Conservation (phyloP, 2,888 invertebrate species). For the Pharmacophagus antenor region DNA sequence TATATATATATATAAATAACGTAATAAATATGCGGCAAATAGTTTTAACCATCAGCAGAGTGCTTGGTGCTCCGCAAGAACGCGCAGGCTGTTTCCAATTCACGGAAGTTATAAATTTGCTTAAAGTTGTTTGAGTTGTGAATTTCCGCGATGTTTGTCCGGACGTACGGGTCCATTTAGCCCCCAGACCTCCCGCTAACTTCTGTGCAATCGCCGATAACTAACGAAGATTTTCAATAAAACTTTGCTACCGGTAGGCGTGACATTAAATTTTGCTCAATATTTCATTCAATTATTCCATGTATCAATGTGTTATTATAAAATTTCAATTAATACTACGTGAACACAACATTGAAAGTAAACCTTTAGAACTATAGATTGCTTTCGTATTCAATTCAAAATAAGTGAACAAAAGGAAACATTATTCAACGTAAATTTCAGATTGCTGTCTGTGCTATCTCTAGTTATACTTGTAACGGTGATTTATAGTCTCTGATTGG, state of each 20-base stretch:
- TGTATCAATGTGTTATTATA: not conserved
- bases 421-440: not conserved
- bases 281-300: constrained; percentile 7
- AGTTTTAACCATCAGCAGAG: constrained; percentile 12
- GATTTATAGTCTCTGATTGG: constrained; percentile 33
- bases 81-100: constrained; percentile 58
- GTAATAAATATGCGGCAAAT: not conserved
- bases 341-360: not conserved
- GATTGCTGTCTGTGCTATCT: constrained; percentile 8
- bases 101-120: constrained; percentile 76
- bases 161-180: constrained; percentile 76
- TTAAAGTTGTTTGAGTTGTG: constrained; percentile 76
- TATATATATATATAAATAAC: not conserved
- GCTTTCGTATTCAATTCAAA: not conserved
- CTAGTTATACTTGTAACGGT: constrained; percentile 12
- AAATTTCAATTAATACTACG: not conserved
- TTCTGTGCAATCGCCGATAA: constrained; percentile 60
- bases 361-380: not conserved
- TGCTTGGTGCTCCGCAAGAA: constrained; percentile 28
- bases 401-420: not conserved
- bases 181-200: constrained; percentile 69
- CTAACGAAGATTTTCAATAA: constrained; percentile 54
- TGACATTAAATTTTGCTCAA: constrained; percentile 31
- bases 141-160: constrained; percentile 74
- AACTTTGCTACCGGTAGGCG: constrained; percentile 42